Base-by-base conservation (phyloP, 2,113 vertebrate genomes). In the Recurvirostra avosetta region DNA sequence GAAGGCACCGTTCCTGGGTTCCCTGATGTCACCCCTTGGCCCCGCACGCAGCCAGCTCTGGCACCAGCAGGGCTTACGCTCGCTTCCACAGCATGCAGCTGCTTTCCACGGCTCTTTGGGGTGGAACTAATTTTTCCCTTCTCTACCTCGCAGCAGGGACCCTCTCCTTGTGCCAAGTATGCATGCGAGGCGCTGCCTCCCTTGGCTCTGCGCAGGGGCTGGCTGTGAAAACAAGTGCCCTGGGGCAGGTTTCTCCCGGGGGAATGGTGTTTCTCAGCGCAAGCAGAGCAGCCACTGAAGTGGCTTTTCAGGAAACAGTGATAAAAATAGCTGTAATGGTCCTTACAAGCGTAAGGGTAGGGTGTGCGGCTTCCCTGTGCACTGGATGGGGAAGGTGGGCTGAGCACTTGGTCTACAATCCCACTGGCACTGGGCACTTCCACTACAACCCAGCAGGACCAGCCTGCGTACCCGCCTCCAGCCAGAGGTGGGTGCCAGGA, bases 1-100 rank as follows among this genome's bases (percentile, higher is more conserved):
- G 23, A 25, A 23, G 78, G 89, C 90, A 61, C 9, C 0, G 3
- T 86, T 90, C 88, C 53, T 9, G 3, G 1, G 32, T 65, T 85
- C 74, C 95, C 85, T 97, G 85, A 93, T 90, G 88, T 96, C 94
- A 96, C 27, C 93, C 62, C 83, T 79, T 96, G 90, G 95, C 90
- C 41, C 36, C 0, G 5, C 23, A 3, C 2, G 0, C 67, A 30
- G 59, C 84, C 88, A 67, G 72, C 13, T 29, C 94, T 95, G 95
- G 88, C 92, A 68, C 61, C 1, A 15, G 70, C 19, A 2, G 56
- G 78, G 78, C 58, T 85, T 23, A 47, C 2, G 2, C 74, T 7
- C 7, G 4, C 86, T 67, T 63, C 87, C 87, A 53, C 6, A 1
- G 76, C 45, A 11, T 1, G 4, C 90, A 90, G 93, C 94, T 90